These are phyloP conservation scores for Tryphoninae sp. DNA, from an alignment of 2,888 invertebrate genomes.

Conservation along the genomic window DNA sequence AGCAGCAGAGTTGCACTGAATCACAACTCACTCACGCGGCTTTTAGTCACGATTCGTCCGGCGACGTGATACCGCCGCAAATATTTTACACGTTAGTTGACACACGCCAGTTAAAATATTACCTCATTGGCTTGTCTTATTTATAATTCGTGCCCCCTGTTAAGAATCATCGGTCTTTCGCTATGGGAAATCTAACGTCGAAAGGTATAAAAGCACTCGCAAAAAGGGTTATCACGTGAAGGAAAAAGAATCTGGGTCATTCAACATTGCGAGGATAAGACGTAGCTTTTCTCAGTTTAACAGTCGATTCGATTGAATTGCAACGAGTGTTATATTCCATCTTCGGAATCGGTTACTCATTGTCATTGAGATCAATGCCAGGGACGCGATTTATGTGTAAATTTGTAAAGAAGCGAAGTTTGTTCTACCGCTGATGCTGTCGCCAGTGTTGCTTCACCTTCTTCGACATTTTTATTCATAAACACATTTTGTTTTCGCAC, in stretches of 20 bases:
- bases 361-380: slow-evolving; percentile 34
- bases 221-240: neutral
- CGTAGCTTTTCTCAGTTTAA: slow-evolving; percentile 7
- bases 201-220: slow-evolving; percentile 22
- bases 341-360: slow-evolving; percentile 28
- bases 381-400: neutral
- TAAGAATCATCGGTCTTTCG: slow-evolving; percentile 2
- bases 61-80: slow-evolving; percentile 43
- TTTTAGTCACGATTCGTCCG: slow-evolving; percentile 65
- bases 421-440: slow-evolving; percentile 2
- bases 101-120: slow-evolving; percentile 8
- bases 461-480: slow-evolving; percentile 12
- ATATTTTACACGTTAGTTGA: slow-evolving; percentile 40
- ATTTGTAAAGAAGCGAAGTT: slow-evolving; percentile 1
- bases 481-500: slow-evolving; percentile 70
- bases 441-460: slow-evolving; percentile 24
- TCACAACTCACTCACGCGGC: slow-evolving; percentile 62
- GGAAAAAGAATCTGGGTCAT: slow-evolving; percentile 27
- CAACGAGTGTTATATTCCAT: slow-evolving; percentile 28
- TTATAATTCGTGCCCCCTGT: slow-evolving; percentile 21
- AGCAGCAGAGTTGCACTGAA: slow-evolving; percentile 62
- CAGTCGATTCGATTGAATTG: slow-evolving; percentile 2
- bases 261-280: slow-evolving; percentile 3
- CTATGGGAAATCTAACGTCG: slow-evolving; percentile 27
- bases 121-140: neutral